These are phyloP conservation scores for Euplagia quadripunctaria DNA, from an alignment of 2,888 invertebrate species.

Conservation along the genomic window DNA sequence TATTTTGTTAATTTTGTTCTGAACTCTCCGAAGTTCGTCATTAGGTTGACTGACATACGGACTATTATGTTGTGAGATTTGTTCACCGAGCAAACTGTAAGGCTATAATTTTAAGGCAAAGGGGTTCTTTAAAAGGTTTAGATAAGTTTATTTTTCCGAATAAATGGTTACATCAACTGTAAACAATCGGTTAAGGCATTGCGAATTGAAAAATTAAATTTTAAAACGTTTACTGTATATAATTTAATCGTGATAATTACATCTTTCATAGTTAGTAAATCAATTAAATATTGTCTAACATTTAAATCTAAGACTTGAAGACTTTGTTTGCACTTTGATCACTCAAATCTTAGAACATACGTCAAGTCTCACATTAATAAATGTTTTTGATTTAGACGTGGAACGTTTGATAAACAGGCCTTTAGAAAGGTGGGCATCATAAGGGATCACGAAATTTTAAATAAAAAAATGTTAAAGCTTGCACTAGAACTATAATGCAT, in stretches of 20 bases:
- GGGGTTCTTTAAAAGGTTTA: neutral
- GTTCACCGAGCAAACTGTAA: constrained; percentile 24
- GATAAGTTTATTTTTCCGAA: neutral
- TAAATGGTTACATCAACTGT: constrained; percentile 7
- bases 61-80: constrained; percentile 24
- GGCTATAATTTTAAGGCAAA: constrained; percentile 9
- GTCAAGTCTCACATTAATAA: neutral
- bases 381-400: neutral
- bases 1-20: constrained; percentile 9
- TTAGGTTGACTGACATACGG: constrained; percentile 38
- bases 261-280: constrained; percentile 11
- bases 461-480: too few species aligned
- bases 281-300: constrained; percentile 1
- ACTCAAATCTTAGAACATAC: neutral
- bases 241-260: constrained; percentile 12
- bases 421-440: neutral
- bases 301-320: neutral
- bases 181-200: constrained; percentile 6
- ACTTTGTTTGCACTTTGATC: neutral
- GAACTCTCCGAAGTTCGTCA: constrained; percentile 33
- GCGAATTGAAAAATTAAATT: constrained; percentile 11
- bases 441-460: too few species aligned
- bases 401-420: neutral
- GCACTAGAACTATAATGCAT: too few species aligned
- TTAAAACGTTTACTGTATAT: constrained; percentile 9